These are phyloP conservation scores for Atopsyche davidsoni DNA, from an alignment of 1,140 invertebrate genomes.

Conservation along the genomic window DNA sequence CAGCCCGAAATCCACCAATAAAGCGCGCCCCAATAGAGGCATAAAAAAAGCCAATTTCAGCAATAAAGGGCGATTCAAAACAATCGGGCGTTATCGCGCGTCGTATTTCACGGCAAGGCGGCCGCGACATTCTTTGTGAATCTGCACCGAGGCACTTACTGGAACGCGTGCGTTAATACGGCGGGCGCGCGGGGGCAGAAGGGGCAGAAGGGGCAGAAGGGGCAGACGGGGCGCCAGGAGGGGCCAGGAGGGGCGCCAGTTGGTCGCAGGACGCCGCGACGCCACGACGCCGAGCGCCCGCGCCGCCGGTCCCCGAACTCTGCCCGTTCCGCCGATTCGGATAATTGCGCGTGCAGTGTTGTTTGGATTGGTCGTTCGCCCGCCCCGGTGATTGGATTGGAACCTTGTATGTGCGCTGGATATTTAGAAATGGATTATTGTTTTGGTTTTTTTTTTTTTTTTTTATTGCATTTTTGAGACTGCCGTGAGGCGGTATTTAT, in stretches of 20 bases:
- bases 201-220: neutral
- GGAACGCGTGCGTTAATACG: slow-evolving; percentile 10
- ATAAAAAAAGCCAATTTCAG: no score
- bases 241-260: slow-evolving; percentile 14
- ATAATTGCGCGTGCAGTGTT: slow-evolving; percentile 2
- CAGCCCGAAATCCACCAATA: no score
- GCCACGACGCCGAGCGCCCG: slow-evolving; percentile 12
- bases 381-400: neutral
- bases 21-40: no score
- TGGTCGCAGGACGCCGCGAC: slow-evolving; percentile 12
- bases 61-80: no score
- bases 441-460: neutral
- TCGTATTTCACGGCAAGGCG: slow-evolving; percentile 2
- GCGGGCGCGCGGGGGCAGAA: slow-evolving; percentile 10
- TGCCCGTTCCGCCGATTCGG: neutral
- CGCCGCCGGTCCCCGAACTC: neutral
- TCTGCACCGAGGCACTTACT: slow-evolving; percentile 22
- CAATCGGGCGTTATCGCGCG: no score
- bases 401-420: neutral
- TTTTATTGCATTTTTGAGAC: neutral
- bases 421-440: neutral
- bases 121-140: slow-evolving; percentile 19
- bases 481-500: neutral
- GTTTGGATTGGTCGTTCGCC: neutral
- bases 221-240: neutral